Evolutionary conservation across 2,797 vertebrate species (phyloP), one percentile per base, ranked within the genome.

Genomic region (Semotilus atromaculatus): DNA sequence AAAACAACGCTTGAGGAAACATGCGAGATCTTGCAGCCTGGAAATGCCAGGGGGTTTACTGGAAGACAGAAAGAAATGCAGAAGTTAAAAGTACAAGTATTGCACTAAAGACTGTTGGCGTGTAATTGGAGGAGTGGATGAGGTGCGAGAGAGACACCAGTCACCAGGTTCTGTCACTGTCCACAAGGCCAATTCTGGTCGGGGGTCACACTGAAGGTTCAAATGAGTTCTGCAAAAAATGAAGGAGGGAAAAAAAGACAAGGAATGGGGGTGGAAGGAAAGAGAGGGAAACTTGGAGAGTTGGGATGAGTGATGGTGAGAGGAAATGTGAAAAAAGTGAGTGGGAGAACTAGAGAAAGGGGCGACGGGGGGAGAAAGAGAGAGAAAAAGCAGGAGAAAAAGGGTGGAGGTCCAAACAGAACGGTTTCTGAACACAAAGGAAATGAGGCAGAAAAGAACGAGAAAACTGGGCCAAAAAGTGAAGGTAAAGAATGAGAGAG

Each of bases 391-490:
- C 73, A 84, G 84, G 53, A 66, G 75, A 67, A 82, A 89, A 88
- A 90, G 85, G 92, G 93, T 92, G 94, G 94, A 95, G 94, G 94
- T 94, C 93, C 93, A 92, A 93, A 93, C 80, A 90, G 91, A 93
- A 90, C 93, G 91, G 78, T 92, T 93, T 89, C 89, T 92, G 92
- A 94, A 92, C 90, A 86, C 87, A 93, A 89, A 93, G 92, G 93
- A 95, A 96, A 95, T 93, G 93, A 94, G 93, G 93, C 91, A 91
- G 92, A 92, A 89, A 92, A 91, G 94, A 93, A 93, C 72, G 19
- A 45, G 89, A 90, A 90, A 91, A 81, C 87, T 77, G 19, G 80
- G 93, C 93, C 94, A 94, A 94, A 89, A 93, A 91, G 90, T 90
- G 87, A 83, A 89, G 89, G 89, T 89, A 90, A 90, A 88, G 81